phyloP scores from a whole-genome alignment of 2,797 vertebrate genomes.

The Sebastes cheni region DNA sequence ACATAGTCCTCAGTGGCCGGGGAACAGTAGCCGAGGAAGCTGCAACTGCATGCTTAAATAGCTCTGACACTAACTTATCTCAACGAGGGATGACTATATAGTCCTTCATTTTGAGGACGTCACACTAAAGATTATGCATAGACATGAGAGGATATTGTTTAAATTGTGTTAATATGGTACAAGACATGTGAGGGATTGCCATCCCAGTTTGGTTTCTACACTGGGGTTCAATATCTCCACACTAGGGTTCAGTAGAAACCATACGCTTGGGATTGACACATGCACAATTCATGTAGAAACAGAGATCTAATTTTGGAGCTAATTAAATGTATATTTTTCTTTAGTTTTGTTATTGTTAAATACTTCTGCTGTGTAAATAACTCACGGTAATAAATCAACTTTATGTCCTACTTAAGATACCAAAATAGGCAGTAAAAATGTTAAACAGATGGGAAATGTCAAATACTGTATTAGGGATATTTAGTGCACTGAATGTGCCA shows the following conservation, averaged over 20 bases:
- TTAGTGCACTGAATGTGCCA: neutral
- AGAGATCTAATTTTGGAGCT: slow-evolving; percentile 17
- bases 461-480: neutral
- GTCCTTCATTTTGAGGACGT: slow-evolving; percentile 14
- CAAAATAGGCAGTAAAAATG: neutral
- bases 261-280: slow-evolving; percentile 65
- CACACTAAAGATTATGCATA: slow-evolving; percentile 26
- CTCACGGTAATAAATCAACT: neutral
- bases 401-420: neutral
- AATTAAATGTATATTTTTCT: neutral
- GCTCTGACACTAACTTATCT: slow-evolving; percentile 27
- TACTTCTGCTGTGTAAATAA: slow-evolving; percentile 3
- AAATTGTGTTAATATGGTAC: slow-evolving; percentile 27
- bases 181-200: slow-evolving; percentile 36
- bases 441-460: neutral
- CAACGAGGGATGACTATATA: slow-evolving; percentile 9
- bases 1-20: slow-evolving; percentile 45
- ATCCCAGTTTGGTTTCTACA: slow-evolving; percentile 72
- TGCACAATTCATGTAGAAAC: slow-evolving; percentile 56
- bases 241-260: slow-evolving; percentile 68
- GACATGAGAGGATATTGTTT: slow-evolving; percentile 10
- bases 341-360: neutral
- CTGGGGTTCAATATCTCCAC: slow-evolving; percentile 38
- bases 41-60: slow-evolving; percentile 66
- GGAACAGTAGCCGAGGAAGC: slow-evolving; percentile 49